A percentile compares a stretch with the other conserved stretches of the same genome.
phyloP scores from a whole-genome alignment of 1,140 invertebrate species.

The Drosophila pandora region DNA sequence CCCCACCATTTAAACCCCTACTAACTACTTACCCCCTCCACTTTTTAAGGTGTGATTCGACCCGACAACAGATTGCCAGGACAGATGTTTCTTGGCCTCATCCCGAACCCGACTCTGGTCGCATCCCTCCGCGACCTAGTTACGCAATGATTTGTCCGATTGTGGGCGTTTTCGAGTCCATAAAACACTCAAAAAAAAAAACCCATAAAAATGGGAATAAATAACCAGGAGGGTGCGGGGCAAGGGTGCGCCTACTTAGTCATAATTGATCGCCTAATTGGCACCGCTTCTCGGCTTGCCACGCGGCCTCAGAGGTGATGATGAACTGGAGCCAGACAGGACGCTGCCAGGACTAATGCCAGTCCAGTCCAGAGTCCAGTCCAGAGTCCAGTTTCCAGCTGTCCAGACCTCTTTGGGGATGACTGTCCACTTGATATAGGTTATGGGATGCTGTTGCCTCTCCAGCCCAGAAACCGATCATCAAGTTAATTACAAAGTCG shows the following conservation, averaged over 20 bases:
- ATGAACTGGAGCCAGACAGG: conserved; percentile 11
- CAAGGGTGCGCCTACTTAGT: conserved; percentile 49
- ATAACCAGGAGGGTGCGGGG: conserved; percentile 4
- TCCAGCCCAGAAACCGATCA: conserved; percentile 16
- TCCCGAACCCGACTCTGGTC: neutral
- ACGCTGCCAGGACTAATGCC: neutral
- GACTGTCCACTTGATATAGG: too few relatives aligned
- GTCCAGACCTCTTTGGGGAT: neutral
- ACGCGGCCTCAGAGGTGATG: conserved; percentile 21
- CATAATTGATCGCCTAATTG: conserved; percentile 50
- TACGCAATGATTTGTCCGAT: conserved; percentile 53
- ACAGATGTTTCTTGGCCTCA: conserved; percentile 34
- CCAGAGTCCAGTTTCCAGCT: neutral
- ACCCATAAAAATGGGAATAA: too few relatives aligned
- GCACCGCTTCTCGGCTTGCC: conserved; percentile 16
- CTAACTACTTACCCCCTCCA: too few relatives aligned
- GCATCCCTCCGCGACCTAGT: conserved; percentile 23
- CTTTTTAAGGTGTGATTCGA: conserved; percentile 30
- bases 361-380: too few relatives aligned
- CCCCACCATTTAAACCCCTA: too few relatives aligned
- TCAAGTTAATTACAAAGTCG: conserved; percentile 35
- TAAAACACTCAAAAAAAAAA: conserved; percentile 19
- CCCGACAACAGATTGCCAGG: conserved; percentile 34
- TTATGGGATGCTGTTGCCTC: conserved; percentile 33
- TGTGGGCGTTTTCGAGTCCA: conserved; percentile 33